Percentiles rank a stretch among this genome's conserved stretches.
Conservation (phyloP, 2,888 invertebrate species). For the Eumerus sabulonum region DNA sequence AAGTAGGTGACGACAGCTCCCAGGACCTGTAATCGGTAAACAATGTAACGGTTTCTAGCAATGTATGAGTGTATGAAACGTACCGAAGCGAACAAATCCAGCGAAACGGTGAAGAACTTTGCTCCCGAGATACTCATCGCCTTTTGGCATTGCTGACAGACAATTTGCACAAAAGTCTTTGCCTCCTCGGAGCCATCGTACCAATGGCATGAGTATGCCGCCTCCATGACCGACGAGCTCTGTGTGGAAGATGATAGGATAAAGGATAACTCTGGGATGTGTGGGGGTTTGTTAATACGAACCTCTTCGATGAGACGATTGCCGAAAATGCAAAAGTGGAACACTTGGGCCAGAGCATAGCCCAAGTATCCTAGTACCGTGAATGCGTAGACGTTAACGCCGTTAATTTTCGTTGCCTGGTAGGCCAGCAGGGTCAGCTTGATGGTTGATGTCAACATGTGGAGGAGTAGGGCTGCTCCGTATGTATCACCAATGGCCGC, state of each 20-base stretch:
- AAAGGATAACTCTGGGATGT: not conserved
- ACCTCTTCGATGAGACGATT: constrained; percentile 93
- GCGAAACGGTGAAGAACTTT: constrained; percentile 92
- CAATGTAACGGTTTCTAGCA: constrained; percentile 13
- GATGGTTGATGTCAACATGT: constrained; percentile 92
- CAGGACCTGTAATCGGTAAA: constrained; percentile 82
- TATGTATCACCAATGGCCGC: constrained; percentile 91
- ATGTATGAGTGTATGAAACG: constrained; percentile 74
- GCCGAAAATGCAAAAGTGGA: constrained; percentile 92
- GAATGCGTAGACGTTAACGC: constrained; percentile 88
- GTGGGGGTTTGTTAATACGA: constrained; percentile 60
- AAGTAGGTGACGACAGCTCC: constrained; percentile 94
- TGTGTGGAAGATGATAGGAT: constrained; percentile 79
- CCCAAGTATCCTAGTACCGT: constrained; percentile 88
- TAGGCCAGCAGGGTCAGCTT: constrained; percentile 90
- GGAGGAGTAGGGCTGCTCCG: constrained; percentile 89
- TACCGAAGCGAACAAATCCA: constrained; percentile 93
- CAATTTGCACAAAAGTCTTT: constrained; percentile 93
- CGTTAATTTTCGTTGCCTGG: constrained; percentile 91
- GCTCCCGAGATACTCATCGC: constrained; percentile 93
- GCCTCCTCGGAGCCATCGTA: constrained; percentile 94
- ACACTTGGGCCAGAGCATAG: constrained; percentile 91
- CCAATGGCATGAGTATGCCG: constrained; percentile 94
- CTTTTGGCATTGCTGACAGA: constrained; percentile 94
- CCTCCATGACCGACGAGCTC: constrained; percentile 95